Percentiles rank a stretch among this genome's conserved stretches.
Evolutionary conservation across 2,888 invertebrate species (phyloP).

Genomic region (Stictocephala bisonia): DNA sequence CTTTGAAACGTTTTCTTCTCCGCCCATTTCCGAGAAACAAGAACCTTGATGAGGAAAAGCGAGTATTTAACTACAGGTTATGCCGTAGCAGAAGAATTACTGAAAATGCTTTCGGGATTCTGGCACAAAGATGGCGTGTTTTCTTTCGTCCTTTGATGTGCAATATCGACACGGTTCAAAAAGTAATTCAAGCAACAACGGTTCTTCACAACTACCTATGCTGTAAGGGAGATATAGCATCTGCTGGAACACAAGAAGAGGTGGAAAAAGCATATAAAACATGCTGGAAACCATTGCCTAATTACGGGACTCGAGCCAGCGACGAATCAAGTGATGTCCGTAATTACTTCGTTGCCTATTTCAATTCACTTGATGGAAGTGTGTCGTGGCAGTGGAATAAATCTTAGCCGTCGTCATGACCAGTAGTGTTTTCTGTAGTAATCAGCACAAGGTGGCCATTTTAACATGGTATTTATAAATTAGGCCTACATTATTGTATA

Average conservation of each 20-base stretch:
- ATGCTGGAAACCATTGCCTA: constrained; percentile 15
- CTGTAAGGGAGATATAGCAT: background rate
- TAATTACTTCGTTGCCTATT: background rate
- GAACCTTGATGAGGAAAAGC: constrained; percentile 19
- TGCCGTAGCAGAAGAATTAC: constrained; percentile 33
- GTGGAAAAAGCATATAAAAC: background rate
- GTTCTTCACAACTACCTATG: constrained; percentile 30
- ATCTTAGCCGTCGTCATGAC: too few relatives aligned
- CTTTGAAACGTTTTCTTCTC: too few relatives aligned
- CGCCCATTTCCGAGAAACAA: constrained; percentile 35
- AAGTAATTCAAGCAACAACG: constrained; percentile 8
- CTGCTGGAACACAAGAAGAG: constrained; percentile 9
- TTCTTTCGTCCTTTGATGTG: constrained; percentile 8
- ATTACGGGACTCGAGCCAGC: background rate
- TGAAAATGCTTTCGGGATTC: constrained; percentile 44
- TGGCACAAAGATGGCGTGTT: constrained; percentile 31
- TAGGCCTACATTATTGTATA: too few relatives aligned
- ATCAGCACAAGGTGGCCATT: too few relatives aligned
- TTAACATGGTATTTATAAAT: too few relatives aligned
- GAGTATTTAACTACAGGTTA: constrained; percentile 41
- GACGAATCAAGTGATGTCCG: background rate
- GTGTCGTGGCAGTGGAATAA: constrained; percentile 17
- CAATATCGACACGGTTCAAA: constrained; percentile 18
- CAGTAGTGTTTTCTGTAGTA: too few relatives aligned
- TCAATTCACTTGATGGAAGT: constrained; percentile 8